A percentile compares a stretch with the other conserved stretches of the same genome.
Evolutionary conservation across 2,888 invertebrate genomes (phyloP).

Genomic region (Andrena fulva): DNA sequence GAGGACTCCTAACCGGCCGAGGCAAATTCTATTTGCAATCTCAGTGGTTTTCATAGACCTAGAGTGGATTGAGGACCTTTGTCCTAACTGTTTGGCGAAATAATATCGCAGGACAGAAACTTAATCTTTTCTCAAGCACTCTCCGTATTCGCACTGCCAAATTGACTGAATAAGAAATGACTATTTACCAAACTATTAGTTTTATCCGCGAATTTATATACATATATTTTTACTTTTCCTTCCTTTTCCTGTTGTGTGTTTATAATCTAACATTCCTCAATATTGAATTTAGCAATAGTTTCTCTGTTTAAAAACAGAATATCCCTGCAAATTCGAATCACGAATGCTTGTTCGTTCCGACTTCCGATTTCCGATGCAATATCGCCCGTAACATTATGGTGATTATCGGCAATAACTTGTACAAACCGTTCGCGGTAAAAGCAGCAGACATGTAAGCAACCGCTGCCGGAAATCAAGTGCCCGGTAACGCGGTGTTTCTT

Average conservation of each 20-base stretch:
- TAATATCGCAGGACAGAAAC: background rate
- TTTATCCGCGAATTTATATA: background rate
- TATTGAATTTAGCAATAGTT: no score
- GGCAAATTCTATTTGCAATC: background rate
- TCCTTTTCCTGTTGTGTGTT: no score
- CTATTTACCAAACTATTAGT: no score
- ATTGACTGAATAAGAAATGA: no score
- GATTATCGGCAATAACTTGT: conserved; percentile 38
- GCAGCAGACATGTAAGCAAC: conserved; percentile 46
- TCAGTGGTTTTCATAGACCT: background rate
- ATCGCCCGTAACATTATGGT: background rate
- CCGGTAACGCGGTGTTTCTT: conserved; percentile 57
- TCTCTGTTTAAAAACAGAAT: background rate
- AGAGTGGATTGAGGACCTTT: background rate
- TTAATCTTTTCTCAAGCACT: background rate
- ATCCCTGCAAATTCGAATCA: background rate
- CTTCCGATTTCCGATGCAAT: background rate
- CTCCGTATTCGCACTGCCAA: background rate
- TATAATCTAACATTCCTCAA: no score
- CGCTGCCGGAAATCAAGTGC: conserved; percentile 50
- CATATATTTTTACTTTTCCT: no score
- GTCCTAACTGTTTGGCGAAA: background rate
- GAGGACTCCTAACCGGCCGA: background rate
- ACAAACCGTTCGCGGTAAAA: conserved; percentile 55
- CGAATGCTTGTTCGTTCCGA: background rate